phyloP scores from a whole-genome alignment of 2,888 invertebrate species.

The Portevinia maculata region DNA sequence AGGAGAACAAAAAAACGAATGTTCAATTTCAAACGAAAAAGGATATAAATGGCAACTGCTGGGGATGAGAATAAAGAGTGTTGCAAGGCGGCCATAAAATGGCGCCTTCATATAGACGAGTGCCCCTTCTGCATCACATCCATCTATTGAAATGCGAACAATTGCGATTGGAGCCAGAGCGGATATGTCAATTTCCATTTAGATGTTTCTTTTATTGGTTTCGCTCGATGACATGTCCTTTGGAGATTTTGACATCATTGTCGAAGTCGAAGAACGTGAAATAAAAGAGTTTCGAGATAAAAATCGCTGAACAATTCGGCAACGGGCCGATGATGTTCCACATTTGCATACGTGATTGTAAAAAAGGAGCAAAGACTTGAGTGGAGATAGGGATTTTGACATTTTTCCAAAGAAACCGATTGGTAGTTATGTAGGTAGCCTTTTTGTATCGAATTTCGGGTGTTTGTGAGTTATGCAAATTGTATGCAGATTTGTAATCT shows the following conservation, averaged over 20 bases:
- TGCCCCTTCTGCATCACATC: slow-evolving; percentile 50
- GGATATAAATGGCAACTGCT: slow-evolving; percentile 44
- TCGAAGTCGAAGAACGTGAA: slow-evolving; percentile 43
- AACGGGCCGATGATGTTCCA: slow-evolving; percentile 23
- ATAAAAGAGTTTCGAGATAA: slow-evolving; percentile 53
- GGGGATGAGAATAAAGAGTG: slow-evolving; percentile 42
- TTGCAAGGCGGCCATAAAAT: slow-evolving; percentile 70
- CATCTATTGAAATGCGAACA: slow-evolving; percentile 53
- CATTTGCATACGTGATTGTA: slow-evolving; percentile 63
- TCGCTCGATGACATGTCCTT: slow-evolving; percentile 50
- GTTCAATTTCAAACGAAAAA: slow-evolving; percentile 57
- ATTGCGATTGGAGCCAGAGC: slow-evolving; percentile 46
- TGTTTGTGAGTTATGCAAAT: slow-evolving; percentile 68
- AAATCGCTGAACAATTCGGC: slow-evolving; percentile 63
- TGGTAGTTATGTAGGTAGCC: slow-evolving; percentile 15
- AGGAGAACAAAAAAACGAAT: slow-evolving; percentile 15
- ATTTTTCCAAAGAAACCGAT: slow-evolving; percentile 59
- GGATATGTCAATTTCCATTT: slow-evolving; percentile 74
- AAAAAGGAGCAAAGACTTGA: slow-evolving; percentile 46
- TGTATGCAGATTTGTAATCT: slow-evolving; percentile 34
- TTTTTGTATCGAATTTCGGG: slow-evolving; percentile 13
- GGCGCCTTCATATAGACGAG: slow-evolving; percentile 54
- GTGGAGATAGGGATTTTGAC: slow-evolving; percentile 58
- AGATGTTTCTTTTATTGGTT: slow-evolving; percentile 74
- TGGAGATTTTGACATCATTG: slow-evolving; percentile 58